Evolutionary conservation across 2,797 vertebrate genomes (phyloP).

Genomic region (Rhynchonycteris naso): DNA sequence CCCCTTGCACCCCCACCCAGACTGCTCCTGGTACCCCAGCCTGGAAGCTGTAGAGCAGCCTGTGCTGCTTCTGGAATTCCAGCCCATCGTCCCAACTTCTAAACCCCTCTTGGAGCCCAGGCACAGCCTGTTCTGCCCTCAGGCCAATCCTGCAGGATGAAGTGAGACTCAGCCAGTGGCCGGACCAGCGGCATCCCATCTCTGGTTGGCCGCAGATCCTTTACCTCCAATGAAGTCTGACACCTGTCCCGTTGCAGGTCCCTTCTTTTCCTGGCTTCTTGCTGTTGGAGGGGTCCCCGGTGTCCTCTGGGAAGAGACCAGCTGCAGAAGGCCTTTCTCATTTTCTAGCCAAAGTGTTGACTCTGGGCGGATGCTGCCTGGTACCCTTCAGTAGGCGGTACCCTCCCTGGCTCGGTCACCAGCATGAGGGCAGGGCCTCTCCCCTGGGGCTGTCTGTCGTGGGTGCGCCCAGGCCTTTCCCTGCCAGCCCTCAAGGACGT

Average conservation of each 20-base stretch:
- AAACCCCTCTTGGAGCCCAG: no score
- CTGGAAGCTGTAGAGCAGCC: background rate
- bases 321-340: background rate
- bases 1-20: background rate
- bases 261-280: background rate
- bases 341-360: background rate
- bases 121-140: background rate
- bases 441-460: background rate
- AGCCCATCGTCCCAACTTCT: background rate
- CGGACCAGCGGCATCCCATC: background rate
- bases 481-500: background rate
- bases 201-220: background rate
- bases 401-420: background rate
- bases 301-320: background rate
- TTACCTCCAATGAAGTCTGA: background rate
- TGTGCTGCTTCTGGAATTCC: background rate
- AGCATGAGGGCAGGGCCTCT: background rate
- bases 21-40: background rate
- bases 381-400: background rate
- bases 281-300: background rate
- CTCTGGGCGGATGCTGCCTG: background rate
- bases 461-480: background rate
- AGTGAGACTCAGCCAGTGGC: background rate
- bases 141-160: background rate
- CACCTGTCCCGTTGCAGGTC: background rate